Percentiles rank a stretch among this genome's conserved stretches.
Conservation (phyloP, 1,140 invertebrate genomes). For the Halyomorpha halys region DNA sequence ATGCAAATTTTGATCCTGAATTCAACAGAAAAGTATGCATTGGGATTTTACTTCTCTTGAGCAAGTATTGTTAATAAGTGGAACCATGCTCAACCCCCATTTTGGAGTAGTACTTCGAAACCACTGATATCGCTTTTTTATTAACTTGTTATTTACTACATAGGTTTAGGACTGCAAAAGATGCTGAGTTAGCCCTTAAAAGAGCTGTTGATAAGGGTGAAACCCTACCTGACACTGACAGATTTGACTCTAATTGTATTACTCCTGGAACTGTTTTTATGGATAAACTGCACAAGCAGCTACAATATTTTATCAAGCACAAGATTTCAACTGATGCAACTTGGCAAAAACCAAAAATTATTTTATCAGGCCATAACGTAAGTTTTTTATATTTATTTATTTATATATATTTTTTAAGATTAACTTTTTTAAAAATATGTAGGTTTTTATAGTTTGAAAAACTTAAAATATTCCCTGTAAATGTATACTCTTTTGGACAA, state of each 20-base stretch:
- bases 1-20: too few species aligned
- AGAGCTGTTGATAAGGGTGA: slow-evolving; percentile 68
- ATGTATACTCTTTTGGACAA: too few species aligned
- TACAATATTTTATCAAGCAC: slow-evolving; percentile 76
- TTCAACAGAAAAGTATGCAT: too few species aligned
- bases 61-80: too few species aligned
- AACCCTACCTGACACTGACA: slow-evolving; percentile 54
- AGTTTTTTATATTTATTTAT: slow-evolving; percentile 22
- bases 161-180: slow-evolving; percentile 77
- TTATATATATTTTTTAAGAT: too few species aligned
- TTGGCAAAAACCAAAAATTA: slow-evolving; percentile 71
- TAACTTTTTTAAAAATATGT: too few species aligned
- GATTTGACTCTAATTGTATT: slow-evolving; percentile 94
- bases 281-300: slow-evolving; percentile 70
- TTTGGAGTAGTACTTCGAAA: too few species aligned
- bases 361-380: slow-evolving; percentile 76
- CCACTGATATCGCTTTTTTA: too few species aligned
- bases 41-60: too few species aligned
- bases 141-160: slow-evolving; percentile 19
- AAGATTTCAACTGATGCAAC: slow-evolving; percentile 76
- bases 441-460: too few species aligned
- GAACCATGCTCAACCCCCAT: too few species aligned
- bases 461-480: too few species aligned
- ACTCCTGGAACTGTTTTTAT: slow-evolving; percentile 90
- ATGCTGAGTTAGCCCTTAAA: slow-evolving; percentile 65